Base-by-base conservation (phyloP, 2,797 vertebrate genomes). In the Sorex maritimensis region DNA sequence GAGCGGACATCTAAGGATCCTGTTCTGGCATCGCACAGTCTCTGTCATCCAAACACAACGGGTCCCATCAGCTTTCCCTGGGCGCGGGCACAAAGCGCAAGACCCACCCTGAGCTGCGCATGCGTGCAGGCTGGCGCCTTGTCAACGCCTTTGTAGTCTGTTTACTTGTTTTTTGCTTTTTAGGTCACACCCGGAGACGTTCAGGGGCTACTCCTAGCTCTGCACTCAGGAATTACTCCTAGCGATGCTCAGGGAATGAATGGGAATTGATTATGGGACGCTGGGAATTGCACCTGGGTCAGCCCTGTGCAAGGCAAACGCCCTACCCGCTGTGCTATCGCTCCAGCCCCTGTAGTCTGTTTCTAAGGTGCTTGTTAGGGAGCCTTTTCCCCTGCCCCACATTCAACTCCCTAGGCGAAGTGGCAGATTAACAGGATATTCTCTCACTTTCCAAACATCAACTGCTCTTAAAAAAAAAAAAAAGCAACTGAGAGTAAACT, bases 301-400 rank as follows among this genome's bases (percentile, higher is more conserved):
- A 34, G 34, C 34, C 34, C 34, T 34, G 34, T 34, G 34, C 34
- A 34, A 34, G 34, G 34, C 34, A 34, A 34, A 34, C 34, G 34
- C 34, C 34, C 34, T 34, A 34, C 34, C 34, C 34, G 34, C 34
- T 34, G 34, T 34, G 34, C 34, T 34, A 34, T 34, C 2, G 34
- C 34, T 34, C 34, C 34, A 34, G 15, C 21, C 58, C 21, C 21
- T 21, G 58, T 23, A 75, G 26, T 21, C 71, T 91, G 5, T 52
- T 90, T 83, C 67, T 72, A 85, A 95, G 86, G 86, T 86, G 34
- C 75, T 91, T 55, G 87, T 86, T 90, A 92, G 73, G 82, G 69
- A 67, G 72, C 46, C 74, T 75, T 90, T 90, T 68, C 65, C 21
- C 58, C 69, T 49, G 24, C 80, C 61, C 89, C 52, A 30, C 2